Base-by-base conservation (phyloP, 2,797 vertebrate species). In the Anas bahamensis region DNA sequence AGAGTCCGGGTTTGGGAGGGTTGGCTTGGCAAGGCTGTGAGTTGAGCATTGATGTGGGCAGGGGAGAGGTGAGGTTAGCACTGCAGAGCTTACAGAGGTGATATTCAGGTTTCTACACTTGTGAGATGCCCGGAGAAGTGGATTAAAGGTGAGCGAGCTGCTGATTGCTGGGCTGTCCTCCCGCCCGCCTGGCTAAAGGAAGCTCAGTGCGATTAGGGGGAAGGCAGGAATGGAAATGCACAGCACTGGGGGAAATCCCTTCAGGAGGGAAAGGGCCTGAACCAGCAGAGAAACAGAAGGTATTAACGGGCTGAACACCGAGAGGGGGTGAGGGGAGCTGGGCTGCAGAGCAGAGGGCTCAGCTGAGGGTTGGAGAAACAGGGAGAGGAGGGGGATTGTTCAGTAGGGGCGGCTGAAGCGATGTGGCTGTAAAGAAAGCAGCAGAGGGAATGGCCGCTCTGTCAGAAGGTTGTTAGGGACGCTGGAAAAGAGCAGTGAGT, bases 101-200 rank as follows among this genome's bases (percentile, higher is more conserved):
- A 50, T 80, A 37, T 9, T 88, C 1, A 2, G 26, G 13, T 53
- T 90, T 71, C 71, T 92, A 81, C 88, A 86, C 72, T 82, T 37
- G 74, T 90, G 91, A 48, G 64, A 2, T 28, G 75, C 78, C 53
- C 60, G 50, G 71, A 50, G 72, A 90, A 93, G 81, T n/a, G 75
- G 83, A 83, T 93, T 93, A 91, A 65, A 83, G 89, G 76, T 41
- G 56, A 63, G 73, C 33, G 73, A 39, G 68, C 75, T 74, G 66
- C 74, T 60, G 89, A 17, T 59, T 82, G 80, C 71, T 88, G 3
- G 42, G 83, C 57, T 64, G 59, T 29, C 46, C 29, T 85, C 46
- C 73, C 28, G 44, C 55, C 11, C 39, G 26, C 60, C 66, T 44
- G 13, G 3, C 56, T 42, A 33, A 69, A 55, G 71, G 85, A 39